These are phyloP conservation scores for Lottia scabra DNA, from an alignment of 2,888 invertebrate genomes.

Conservation along the genomic window DNA sequence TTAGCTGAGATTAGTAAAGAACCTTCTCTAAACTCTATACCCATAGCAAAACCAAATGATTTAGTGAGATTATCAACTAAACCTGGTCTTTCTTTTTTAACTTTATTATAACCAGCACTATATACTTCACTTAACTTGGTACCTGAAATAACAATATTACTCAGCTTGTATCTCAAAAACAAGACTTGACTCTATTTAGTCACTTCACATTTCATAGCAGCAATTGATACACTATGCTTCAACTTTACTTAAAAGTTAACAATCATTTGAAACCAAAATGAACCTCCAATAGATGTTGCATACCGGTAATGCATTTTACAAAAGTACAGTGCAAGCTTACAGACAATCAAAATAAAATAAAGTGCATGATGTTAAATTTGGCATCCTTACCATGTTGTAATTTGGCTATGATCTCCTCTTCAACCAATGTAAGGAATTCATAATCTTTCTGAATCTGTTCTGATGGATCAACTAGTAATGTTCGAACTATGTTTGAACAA, in stretches of 20 bases:
- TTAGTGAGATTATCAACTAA: conserved; percentile 92
- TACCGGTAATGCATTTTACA: background rate
- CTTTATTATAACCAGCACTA: conserved; percentile 82
- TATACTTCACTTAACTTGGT: conserved; percentile 88
- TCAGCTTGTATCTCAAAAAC: too few relatives aligned
- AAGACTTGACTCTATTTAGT: too few relatives aligned
- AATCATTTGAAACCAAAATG: too few relatives aligned
- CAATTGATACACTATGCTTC: too few relatives aligned
- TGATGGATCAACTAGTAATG: conserved; percentile 93
- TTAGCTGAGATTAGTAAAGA: conserved; percentile 93
- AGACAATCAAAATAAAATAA: too few relatives aligned
- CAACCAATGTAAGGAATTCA: conserved; percentile 87
- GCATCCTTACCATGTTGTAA: conserved; percentile 75
- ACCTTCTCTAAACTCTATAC: conserved; percentile 97
- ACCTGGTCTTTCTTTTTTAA: conserved; percentile 87
- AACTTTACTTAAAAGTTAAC: too few relatives aligned
- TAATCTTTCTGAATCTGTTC: conserved; percentile 82
- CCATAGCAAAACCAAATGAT: conserved; percentile 96
- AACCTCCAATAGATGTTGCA: too few relatives aligned
- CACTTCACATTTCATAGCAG: too few relatives aligned
- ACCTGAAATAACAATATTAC: conserved; percentile 70
- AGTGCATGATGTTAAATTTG: too few relatives aligned
- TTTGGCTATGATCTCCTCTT: conserved; percentile 90
- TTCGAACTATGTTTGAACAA: conserved; percentile 97
- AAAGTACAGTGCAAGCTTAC: background rate